phyloP scores from a whole-genome alignment of 2,797 vertebrate species.

The Myripristis jacobus region DNA sequence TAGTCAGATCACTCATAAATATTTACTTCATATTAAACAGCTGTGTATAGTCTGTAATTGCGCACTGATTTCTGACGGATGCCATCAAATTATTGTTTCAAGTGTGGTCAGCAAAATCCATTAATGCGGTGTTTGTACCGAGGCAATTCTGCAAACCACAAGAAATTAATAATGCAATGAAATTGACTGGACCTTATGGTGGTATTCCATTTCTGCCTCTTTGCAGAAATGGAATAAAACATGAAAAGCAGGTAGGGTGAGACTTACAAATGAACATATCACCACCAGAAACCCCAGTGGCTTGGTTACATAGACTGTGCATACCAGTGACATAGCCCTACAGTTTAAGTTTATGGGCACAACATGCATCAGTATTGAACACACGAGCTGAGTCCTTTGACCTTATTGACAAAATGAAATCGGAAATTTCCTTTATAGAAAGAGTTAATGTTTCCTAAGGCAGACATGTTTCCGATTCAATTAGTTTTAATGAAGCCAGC shows the following conservation, averaged over 20 bases:
- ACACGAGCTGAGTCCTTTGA: conserved; percentile 80
- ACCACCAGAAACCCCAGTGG: conserved; percentile 23
- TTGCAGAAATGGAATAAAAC: conserved; percentile 1
- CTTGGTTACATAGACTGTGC: neutral
- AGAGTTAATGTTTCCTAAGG: conserved; percentile 99
- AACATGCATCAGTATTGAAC: conserved; percentile 76
- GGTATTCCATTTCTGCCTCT: conserved; percentile 31
- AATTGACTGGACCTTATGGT: conserved; percentile 43
- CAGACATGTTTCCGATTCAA: conserved; percentile 99
- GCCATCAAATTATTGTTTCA: conserved; percentile 83
- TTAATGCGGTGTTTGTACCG: conserved; percentile 66
- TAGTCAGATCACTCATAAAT: conserved; percentile 99
- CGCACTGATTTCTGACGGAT: conserved; percentile 92
- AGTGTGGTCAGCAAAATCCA: conserved; percentile 76
- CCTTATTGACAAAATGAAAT: conserved; percentile 86
- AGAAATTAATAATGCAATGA: conserved; percentile 74
- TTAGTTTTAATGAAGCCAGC: conserved; percentile 99
- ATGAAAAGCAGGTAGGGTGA: neutral
- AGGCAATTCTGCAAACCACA: conserved; percentile 66
- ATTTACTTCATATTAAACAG: conserved; percentile 97
- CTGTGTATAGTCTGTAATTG: conserved; percentile 90
- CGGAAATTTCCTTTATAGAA: conserved; percentile 89
- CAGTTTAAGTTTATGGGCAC: conserved; percentile 58
- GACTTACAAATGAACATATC: conserved; percentile 30
- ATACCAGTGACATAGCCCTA: conserved; percentile 41